Percentiles rank a stretch among this genome's conserved stretches.
phyloP scores from a whole-genome alignment of 2,888 invertebrate genomes.

The Criorhina ranunculi region DNA sequence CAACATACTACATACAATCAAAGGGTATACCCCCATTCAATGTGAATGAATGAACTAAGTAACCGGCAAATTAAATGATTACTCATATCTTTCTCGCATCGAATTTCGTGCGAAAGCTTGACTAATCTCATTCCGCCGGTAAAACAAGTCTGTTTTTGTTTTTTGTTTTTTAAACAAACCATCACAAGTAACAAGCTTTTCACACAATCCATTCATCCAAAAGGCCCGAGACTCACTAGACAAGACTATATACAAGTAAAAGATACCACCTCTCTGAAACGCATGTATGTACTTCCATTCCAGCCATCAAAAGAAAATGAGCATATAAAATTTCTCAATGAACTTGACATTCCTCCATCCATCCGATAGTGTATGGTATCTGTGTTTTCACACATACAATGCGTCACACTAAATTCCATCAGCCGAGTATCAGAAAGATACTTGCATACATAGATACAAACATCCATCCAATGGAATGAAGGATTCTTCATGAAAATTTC shows the following conservation, averaged over 20 bases:
- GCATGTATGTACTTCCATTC: slow-evolving; percentile 9
- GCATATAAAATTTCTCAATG: slow-evolving; percentile 62
- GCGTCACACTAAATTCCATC: slow-evolving; percentile 67
- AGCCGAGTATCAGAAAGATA: slow-evolving; percentile 25
- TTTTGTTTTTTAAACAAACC: too few species aligned
- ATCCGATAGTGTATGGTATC: background rate
- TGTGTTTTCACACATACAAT: slow-evolving; percentile 22
- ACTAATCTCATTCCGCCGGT: slow-evolving; percentile 41
- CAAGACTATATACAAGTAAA: slow-evolving; percentile 2
- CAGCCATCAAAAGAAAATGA: slow-evolving; percentile 18
- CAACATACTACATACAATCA: too few species aligned
- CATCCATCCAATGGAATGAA: slow-evolving; percentile 59
- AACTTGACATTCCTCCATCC: slow-evolving; percentile 74
- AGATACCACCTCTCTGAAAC: slow-evolving; percentile 10
- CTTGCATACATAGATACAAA: slow-evolving; percentile 28
- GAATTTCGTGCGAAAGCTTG: slow-evolving; percentile 60
- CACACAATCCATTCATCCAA: slow-evolving; percentile 61
- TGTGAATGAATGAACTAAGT: slow-evolving; percentile 66
- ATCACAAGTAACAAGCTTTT: slow-evolving; percentile 55
- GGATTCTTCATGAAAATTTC: slow-evolving; percentile 73
- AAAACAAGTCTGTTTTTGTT: background rate
- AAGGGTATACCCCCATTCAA: slow-evolving; percentile 18
- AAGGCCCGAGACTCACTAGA: slow-evolving; percentile 18
- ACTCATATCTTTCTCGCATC: slow-evolving; percentile 60
- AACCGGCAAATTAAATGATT: slow-evolving; percentile 49